Evolutionary conservation across 2,888 invertebrate species (phyloP), one percentile per base, ranked within the genome.

Genomic region (Sminthurinus aureus): DNA sequence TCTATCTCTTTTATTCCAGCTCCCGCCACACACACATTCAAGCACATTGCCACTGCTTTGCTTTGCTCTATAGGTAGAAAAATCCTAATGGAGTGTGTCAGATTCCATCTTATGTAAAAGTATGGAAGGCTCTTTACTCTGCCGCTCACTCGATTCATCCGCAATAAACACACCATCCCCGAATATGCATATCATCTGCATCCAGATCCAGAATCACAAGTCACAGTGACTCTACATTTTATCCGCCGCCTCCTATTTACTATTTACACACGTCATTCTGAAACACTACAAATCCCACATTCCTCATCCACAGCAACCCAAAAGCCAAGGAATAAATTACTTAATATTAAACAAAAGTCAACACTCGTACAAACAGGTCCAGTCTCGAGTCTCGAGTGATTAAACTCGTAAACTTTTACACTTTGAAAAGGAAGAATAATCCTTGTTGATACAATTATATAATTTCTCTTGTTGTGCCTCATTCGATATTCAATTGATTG

Each of bases 141-240:
- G 38, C 1, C 38, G 38, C 38, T 38, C 38, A 38, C 38, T 38
- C 38, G 24, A 13, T 24, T 24, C 71, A 71, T 26, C 24, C 24
- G 71, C 71, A 71, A 71, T 71, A 71, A 71, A 71, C 71, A 71
- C 71, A 71, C 71, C 24, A 24, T 67, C 15, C 15, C n/a, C 71
- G 6, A 22, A 6, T 71, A 22, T 26, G 4, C 69, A 12, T 38
- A n/a, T 6, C 38, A 4, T 38, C 6, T 38, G 38, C 9, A 18
- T 64, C n/a, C n/a, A 58, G 15, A 58, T 15, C 11, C 58, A 58
- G 11, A 58, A 9, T 12, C 58, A 38, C 38, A 38, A 38, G 1
- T 38, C 38, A 38, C 38, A 38, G 6, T 38, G 38, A 38, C 38
- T 38, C 38, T 6, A 38, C 38, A 38, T 38, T 38, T 38, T 38